Percentiles rank a stretch among this genome's conserved stretches.
Evolutionary conservation across 2,888 invertebrate species (phyloP).

Genomic region (Metallyticus violacea): DNA sequence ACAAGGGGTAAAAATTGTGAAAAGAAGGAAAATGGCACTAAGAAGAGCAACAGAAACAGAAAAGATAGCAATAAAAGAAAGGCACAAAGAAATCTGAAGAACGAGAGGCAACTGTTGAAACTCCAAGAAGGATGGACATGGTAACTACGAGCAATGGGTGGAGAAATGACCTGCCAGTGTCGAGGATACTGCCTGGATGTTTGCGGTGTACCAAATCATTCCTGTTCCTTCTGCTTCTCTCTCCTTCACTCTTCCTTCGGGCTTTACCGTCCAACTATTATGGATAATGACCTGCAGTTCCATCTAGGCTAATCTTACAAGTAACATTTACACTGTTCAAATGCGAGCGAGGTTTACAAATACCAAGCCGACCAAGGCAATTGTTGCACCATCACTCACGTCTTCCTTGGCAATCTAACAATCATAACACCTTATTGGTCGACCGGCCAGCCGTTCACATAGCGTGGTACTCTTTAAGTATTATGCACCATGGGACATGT

Average conservation of each 20-base stretch:
- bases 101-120: background rate
- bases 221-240: background rate
- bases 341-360: background rate
- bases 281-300: background rate
- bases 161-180: background rate
- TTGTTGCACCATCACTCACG: background rate
- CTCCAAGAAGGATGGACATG: background rate
- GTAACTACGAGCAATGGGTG: too few relatives aligned
- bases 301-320: background rate
- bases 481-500: too few relatives aligned
- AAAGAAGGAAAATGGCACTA: too few relatives aligned
- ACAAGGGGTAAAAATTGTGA: too few relatives aligned
- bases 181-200: too few relatives aligned
- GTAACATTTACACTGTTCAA: conserved; percentile 1
- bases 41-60: too few relatives aligned
- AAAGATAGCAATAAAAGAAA: too few relatives aligned
- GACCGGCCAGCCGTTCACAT: background rate
- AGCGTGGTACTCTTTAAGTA: background rate
- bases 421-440: background rate
- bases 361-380: background rate
- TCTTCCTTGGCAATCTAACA: background rate
- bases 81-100: too few relatives aligned
- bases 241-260: background rate
- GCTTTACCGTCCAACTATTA: background rate
- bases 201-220: conserved; percentile 1